phyloP scores from a whole-genome alignment of 92 coral and sea anemone genomes.

The Porites evermanni region DNA sequence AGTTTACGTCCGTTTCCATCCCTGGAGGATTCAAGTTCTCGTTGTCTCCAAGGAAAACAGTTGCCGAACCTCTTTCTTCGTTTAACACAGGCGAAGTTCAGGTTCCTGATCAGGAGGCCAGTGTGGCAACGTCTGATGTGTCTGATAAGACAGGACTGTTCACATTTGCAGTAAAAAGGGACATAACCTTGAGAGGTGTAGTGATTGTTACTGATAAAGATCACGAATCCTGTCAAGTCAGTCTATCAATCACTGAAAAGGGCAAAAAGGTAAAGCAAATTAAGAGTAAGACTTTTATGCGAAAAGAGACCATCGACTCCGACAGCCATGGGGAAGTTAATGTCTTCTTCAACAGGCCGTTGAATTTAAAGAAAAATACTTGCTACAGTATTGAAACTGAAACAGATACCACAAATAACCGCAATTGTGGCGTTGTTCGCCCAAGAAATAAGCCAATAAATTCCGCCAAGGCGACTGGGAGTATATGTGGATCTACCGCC shows the following conservation, averaged over 20 bases:
- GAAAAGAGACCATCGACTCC: too few relatives aligned
- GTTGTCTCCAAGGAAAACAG: background rate
- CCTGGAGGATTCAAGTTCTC: background rate
- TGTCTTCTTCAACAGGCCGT: slow-evolving; percentile 7
- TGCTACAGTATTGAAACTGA: background rate
- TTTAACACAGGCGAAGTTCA: background rate
- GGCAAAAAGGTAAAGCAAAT: background rate
- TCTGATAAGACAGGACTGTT: background rate
- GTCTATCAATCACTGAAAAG: background rate
- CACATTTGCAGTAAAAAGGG: background rate
- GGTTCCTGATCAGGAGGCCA: too few relatives aligned
- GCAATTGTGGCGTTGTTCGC: background rate
- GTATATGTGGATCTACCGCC: too few relatives aligned
- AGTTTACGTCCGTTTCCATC: slow-evolving; percentile 1
- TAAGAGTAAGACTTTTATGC: too few relatives aligned
- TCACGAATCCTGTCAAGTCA: background rate
- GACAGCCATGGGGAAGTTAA: background rate
- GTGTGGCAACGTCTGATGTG: too few relatives aligned
- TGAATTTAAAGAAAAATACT: background rate
- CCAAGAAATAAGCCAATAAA: too few relatives aligned
- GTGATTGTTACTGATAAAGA: background rate
- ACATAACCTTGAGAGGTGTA: background rate
- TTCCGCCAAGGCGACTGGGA: too few relatives aligned
- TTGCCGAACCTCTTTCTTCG: too few relatives aligned
- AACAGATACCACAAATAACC: background rate